Evolutionary conservation across 2,113 vertebrate genomes (phyloP), one percentile per base, ranked within the genome.

Genomic region (Osmerus mordax): DNA sequence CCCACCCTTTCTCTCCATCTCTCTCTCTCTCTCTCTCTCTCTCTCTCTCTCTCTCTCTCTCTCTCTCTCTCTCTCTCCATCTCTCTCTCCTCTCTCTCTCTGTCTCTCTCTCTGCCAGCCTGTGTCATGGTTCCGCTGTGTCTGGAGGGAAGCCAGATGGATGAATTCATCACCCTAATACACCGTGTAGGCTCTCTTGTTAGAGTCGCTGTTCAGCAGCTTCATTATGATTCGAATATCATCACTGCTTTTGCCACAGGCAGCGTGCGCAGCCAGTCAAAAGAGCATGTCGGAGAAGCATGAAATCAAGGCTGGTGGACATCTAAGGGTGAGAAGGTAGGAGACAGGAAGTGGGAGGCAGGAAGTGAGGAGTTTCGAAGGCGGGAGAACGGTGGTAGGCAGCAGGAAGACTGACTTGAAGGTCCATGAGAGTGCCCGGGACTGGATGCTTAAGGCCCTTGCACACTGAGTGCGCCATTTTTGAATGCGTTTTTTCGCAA

Each of bases 221-320:
- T 86, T 89, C 72, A 84, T 87, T 86, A 85, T 51, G 70, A 67
- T 79, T 78, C 78, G 82, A 85, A 88, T 84, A 81, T 86, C 68
- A 76, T 81, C 74, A 77, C 78, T 72, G 54, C 8, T 7, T 18
- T 15, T 53, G 79, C 87, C 83, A 29, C 1, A 13, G 82, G 87
- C 77, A 47, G 54, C 66, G 62, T 82, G 47, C 65, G 75, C 67
- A 78, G 79, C 78, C 21, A 14, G 74, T 78, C 79, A 79, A 77
- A 80, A 77, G 70, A 84, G 78, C 72, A 75, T 80, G 72, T 81
- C 12, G 81, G 76, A 79, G 78, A 79, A 83, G 78, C 77, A 55
- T 67, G 56, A 82, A 82, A 82, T 84, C 68, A 66, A 56, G 73
- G 81, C 73, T 61, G 69, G 68, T 77, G 74, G 67, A 79, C 74